Conservation (phyloP, 2,888 invertebrate species). For the Boloria euphrosyne region DNA sequence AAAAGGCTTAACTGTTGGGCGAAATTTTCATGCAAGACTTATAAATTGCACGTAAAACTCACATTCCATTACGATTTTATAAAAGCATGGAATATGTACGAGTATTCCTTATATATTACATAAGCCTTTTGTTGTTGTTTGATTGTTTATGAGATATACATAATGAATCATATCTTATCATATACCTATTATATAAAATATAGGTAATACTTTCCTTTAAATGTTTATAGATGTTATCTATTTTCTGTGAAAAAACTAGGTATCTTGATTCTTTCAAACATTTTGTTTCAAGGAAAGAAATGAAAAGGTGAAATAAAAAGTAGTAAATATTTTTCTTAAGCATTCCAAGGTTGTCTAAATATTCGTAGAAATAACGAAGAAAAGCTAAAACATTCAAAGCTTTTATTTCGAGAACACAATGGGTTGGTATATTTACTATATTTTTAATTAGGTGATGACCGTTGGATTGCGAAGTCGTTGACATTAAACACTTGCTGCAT, state of each 20-base stretch:
- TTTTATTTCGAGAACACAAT: slow-evolving; percentile 13
- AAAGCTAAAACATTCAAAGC: slow-evolving; percentile 1
- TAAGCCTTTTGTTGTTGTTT: too few species aligned
- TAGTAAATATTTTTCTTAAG: neutral
- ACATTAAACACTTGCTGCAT: neutral
- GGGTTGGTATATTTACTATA: slow-evolving; percentile 2
- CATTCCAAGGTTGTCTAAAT: slow-evolving; percentile 7
- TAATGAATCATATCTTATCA: too few species aligned
- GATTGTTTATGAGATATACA: too few species aligned
- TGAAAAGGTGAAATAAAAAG: slow-evolving; percentile 1
- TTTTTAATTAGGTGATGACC: slow-evolving; percentile 15
- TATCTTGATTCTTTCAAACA: neutral
- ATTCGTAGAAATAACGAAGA: slow-evolving; percentile 4
- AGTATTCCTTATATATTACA: too few species aligned
- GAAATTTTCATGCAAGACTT: too few species aligned
- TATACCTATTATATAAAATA: too few species aligned
- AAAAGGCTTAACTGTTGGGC: too few species aligned
- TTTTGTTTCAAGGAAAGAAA: slow-evolving; percentile 16
- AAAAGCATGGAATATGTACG: too few species aligned
- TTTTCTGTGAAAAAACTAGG: neutral
- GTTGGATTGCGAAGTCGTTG: slow-evolving; percentile 4
- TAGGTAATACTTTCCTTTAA: neutral
- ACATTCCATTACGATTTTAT: too few species aligned
- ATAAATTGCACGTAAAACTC: too few species aligned
- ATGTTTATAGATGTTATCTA: slow-evolving; percentile 5